A percentile compares a stretch with the other conserved stretches of the same genome.
Evolutionary conservation across 2,797 vertebrate genomes (phyloP).

Genomic region (Malacoraja senta): DNA sequence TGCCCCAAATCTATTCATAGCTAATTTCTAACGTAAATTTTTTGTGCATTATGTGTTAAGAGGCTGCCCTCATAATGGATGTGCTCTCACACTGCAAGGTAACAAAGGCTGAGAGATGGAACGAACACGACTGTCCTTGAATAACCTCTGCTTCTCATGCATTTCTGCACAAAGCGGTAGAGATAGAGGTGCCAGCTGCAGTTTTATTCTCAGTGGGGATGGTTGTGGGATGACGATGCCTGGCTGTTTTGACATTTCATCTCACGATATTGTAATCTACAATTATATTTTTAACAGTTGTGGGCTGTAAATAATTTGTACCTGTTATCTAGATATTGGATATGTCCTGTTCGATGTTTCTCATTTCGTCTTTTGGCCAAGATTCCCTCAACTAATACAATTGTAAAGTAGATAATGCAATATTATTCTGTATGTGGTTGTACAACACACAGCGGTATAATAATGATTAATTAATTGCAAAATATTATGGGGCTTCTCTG

Average conservation of each 20-base stretch:
- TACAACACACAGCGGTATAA: neutral
- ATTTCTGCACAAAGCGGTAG: neutral
- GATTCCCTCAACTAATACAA: neutral
- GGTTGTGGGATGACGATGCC: neutral
- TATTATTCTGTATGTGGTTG: neutral
- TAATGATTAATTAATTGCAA: too few relatives aligned
- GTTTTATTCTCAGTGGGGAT: neutral
- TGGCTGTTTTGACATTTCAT: neutral
- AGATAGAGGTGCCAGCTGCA: neutral
- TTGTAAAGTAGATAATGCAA: neutral
- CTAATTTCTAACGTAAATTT: neutral
- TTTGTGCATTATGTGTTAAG: neutral
- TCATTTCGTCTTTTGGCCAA: neutral
- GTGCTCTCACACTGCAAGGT: neutral
- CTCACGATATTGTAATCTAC: neutral
- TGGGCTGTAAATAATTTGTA: neutral
- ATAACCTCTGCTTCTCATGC: constrained; percentile 7
- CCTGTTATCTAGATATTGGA: neutral
- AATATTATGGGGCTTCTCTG: neutral
- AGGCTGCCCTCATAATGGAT: neutral
- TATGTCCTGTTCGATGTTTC: constrained; percentile 5
- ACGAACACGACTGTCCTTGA: neutral
- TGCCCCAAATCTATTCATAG: neutral
- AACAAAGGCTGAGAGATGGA: neutral
- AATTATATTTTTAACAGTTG: neutral